phyloP scores from a whole-genome alignment of 2,113 vertebrate genomes.

The Phoenicopterus ruber region DNA sequence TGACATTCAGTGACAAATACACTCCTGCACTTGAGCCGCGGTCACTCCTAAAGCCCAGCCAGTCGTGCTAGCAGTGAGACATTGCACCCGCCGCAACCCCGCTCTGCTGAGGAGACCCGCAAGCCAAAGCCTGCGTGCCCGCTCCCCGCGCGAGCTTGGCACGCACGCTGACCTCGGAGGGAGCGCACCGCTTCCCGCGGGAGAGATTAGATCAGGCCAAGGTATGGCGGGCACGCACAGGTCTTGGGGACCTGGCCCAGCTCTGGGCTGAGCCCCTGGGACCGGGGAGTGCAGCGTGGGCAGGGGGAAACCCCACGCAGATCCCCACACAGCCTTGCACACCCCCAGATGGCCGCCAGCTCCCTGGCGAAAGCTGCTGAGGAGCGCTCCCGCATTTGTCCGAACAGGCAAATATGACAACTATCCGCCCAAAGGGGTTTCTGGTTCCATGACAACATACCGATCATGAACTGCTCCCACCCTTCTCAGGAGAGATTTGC shows the following conservation, averaged over 20 bases:
- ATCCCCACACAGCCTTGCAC: neutral
- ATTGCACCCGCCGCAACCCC: accelerated
- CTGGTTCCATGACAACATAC: constrained; percentile 29
- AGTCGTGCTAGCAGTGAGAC: neutral
- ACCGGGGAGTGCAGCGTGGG: neutral
- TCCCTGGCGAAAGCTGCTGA: neutral
- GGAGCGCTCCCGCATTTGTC: neutral
- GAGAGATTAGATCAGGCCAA: neutral
- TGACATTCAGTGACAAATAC: neutral
- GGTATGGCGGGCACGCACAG: neutral
- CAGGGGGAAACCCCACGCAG: neutral
- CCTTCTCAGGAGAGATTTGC: neutral
- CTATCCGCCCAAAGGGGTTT: neutral
- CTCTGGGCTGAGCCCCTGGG: neutral
- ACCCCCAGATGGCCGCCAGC: neutral
- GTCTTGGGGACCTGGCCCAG: neutral
- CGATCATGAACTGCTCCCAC: neutral
- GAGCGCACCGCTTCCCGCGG: accelerated
- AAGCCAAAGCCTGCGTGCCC: neutral
- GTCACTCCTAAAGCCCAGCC: neutral
- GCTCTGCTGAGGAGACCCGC: neutral
- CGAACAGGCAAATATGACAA: neutral
- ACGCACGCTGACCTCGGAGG: accelerated
- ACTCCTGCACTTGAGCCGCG: accelerated
- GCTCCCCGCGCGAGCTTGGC: accelerated